Evolutionary conservation across 2,113 vertebrate species (phyloP).

Genomic region (Pseudorhombus dupliciocellatus): DNA sequence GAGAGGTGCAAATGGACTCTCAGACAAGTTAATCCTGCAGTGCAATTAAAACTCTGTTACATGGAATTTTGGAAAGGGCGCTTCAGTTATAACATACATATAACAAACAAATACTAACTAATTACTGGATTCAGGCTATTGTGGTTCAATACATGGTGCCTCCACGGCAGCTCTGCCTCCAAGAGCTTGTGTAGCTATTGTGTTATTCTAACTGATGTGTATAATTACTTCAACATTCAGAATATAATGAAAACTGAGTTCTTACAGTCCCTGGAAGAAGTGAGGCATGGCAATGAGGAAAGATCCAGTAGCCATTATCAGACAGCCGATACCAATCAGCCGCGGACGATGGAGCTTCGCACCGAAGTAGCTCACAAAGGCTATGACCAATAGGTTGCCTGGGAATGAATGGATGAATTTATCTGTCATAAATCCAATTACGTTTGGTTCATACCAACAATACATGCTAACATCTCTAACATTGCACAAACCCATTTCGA

Average conservation of each 20-base stretch:
- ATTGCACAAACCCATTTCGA: slow-evolving; percentile 87
- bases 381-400: slow-evolving; percentile 94
- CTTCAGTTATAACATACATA: too few species aligned
- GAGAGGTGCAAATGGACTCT: background rate
- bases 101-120: too few species aligned
- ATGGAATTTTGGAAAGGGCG: too few species aligned
- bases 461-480: too few species aligned
- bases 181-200: background rate
- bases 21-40: background rate
- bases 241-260: slow-evolving; percentile 36
- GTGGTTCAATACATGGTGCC: background rate
- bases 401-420: background rate
- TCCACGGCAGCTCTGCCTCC: background rate
- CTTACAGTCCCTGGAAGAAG: slow-evolving; percentile 93
- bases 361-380: slow-evolving; percentile 96
- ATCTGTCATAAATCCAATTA: background rate
- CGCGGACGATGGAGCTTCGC: slow-evolving; percentile 92
- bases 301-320: slow-evolving; percentile 90
- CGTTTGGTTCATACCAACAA: background rate
- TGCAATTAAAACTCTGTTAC: background rate
- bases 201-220: background rate
- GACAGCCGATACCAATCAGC: slow-evolving; percentile 89
- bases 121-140: background rate
- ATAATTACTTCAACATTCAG: background rate
- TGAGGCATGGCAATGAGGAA: slow-evolving; percentile 88